Percentiles rank a stretch among this genome's conserved stretches.
These are phyloP conservation scores for Brachypalpus laphriformis DNA, from an alignment of 2,888 invertebrate species.

Conservation along the genomic window DNA sequence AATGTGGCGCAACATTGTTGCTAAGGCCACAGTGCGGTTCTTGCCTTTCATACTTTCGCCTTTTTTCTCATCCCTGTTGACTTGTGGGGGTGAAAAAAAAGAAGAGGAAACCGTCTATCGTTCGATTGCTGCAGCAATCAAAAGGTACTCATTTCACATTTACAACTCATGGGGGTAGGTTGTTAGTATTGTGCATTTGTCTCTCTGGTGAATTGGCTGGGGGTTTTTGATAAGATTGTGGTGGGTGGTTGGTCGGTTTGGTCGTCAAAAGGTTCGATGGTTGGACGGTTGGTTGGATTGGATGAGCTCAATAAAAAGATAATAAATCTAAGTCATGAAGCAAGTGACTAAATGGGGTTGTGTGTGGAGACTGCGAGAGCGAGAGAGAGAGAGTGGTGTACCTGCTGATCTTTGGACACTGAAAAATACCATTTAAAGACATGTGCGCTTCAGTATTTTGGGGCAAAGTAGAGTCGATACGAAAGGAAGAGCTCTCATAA, in stretches of 20 bases:
- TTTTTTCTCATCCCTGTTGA: not conserved
- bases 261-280: conserved; percentile 13
- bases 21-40: not conserved
- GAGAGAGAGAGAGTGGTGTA: not conserved
- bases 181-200: conserved; percentile 20
- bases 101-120: conserved; percentile 25
- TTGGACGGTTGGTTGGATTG: not conserved
- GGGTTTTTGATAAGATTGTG: conserved; percentile 17
- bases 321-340: conserved; percentile 53
- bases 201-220: not conserved
- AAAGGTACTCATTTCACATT: conserved; percentile 62
- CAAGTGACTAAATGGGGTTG: conserved; percentile 20
- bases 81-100: not conserved
- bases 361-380: too few relatives aligned
- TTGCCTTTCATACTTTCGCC: not conserved
- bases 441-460: not conserved
- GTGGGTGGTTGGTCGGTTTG: not conserved
- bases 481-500: conserved; percentile 11
- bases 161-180: conserved; percentile 39
- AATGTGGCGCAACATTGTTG: conserved; percentile 38
- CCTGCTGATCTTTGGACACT: conserved; percentile 26
- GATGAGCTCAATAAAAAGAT: conserved; percentile 58
- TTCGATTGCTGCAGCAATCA: conserved; percentile 46
- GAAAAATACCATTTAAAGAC: conserved; percentile 11
- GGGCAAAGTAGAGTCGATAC: not conserved